A percentile compares a stretch with the other conserved stretches of the same genome.
phyloP scores from a whole-genome alignment of 2,113 vertebrate species.

The Callocephalon fimbriatum region DNA sequence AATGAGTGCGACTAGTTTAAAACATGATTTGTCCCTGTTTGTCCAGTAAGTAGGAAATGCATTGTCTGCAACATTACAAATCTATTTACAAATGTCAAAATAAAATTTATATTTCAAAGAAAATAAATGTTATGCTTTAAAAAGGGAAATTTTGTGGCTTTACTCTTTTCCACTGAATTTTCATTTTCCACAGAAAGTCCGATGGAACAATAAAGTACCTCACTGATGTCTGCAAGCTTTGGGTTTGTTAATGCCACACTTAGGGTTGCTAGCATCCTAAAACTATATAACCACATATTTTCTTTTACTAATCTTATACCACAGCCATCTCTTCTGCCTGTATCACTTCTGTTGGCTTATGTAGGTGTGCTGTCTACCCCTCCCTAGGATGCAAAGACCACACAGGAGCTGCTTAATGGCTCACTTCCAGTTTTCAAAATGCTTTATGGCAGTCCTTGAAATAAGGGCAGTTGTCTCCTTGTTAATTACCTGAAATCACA shows the following conservation, averaged over 20 bases:
- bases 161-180: not conserved
- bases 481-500: not conserved
- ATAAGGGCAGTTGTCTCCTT: not conserved
- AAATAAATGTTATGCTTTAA: not conserved
- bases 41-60: conserved; percentile 25
- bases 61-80: conserved; percentile 31
- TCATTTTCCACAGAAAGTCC: fast-evolving
- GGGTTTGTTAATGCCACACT: not conserved
- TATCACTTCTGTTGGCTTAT: fast-evolving
- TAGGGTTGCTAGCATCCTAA: not conserved
- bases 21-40: not conserved
- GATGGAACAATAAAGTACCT: not conserved
- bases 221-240: not conserved
- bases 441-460: not conserved
- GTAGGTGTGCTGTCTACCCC: not conserved
- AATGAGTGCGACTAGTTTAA: not conserved
- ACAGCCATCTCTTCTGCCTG: not conserved
- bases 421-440: not conserved
- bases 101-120: not conserved
- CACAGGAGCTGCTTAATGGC: fast-evolving
- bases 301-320: not conserved
- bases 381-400: fast-evolving
- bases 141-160: not conserved
- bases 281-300: fast-evolving
- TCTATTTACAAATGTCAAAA: conserved; percentile 30